A percentile compares a stretch with the other conserved stretches of the same genome.
Evolutionary conservation across 1,140 invertebrate genomes (phyloP).

Genomic region (Heliconius hermathena): DNA sequence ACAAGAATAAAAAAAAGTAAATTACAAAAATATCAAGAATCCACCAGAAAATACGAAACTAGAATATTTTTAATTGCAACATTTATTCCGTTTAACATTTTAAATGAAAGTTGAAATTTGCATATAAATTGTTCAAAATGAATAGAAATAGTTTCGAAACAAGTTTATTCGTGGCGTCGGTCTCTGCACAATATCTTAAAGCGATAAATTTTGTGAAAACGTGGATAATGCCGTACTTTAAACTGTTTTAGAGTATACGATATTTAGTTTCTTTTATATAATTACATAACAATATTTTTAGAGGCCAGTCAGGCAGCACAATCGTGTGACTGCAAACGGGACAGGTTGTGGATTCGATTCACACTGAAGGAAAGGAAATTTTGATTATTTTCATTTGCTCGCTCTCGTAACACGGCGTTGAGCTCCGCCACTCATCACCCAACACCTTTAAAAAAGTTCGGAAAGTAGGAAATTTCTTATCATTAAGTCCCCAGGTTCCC

Average conservation of each 20-base stretch:
- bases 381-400: no score
- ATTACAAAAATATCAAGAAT: neutral
- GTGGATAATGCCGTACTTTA: conserved; percentile 44
- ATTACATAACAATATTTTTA: neutral
- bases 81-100: neutral
- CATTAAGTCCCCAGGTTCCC: no score
- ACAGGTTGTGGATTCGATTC: no score
- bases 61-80: conserved; percentile 7
- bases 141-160: conserved; percentile 21
- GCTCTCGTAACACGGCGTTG: no score
- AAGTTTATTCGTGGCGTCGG: conserved; percentile 35
- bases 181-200: conserved; percentile 45
- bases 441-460: no score
- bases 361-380: no score
- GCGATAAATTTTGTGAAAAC: conserved; percentile 55
- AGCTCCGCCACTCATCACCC: no score
- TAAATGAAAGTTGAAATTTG: conserved; percentile 16
- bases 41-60: neutral
- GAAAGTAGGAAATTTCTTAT: no score
- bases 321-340: no score
- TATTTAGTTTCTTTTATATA: conserved; percentile 1
- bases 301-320: no score
- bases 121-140: conserved; percentile 34
- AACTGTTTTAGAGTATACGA: conserved; percentile 38
- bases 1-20: no score